Evolutionary conservation across 2,888 invertebrate species (phyloP), one percentile per base, ranked within the genome.

Genomic region (Lasioglossum leucozonium): DNA sequence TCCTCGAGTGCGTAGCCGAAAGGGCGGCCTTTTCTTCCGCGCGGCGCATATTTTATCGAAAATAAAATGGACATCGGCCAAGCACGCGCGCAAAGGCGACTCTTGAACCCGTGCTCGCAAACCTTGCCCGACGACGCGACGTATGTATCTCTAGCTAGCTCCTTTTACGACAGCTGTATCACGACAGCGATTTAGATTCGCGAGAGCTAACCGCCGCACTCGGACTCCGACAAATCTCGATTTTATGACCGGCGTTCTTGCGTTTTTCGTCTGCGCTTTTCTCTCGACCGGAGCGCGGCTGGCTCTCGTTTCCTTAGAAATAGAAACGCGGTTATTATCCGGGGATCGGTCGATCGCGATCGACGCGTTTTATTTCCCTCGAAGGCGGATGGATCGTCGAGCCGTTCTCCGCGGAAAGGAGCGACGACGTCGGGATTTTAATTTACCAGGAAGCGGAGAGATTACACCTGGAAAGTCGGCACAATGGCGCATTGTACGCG

Each of bases 401-500:
- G 10, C 44, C 8, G 26, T 37, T 16, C 51, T 34, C n/a, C 55
- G 30, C 37, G 30, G 79, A 51, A 37, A 74, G 51, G 47, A 34
- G 34, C 74, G 42, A 78, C 47, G 88, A 78, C 47, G 88, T 75
- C 67, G 40, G 72, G 89, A 88, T 90, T 91, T 91, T 90, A 90
- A 92, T 91, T 91, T 83, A 87, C 84, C 90, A 88, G 92, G 89
- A 91, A 92, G 88, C 85, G 83, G 51, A 84, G 51, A 87, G 87
- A 87, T 86, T 89, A 90, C 91, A 92, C 91, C 90, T 93, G 92
- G 92, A 92, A 93, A 89, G 88, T 85, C 87, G 86, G 88, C 83
- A 93, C 93, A 93, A 93, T 92, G 88, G 91, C 58, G 88, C 90
- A 93, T 93, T 93, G 92, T 93, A 90, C 90, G 85, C 79, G 84